A percentile compares a stretch with the other conserved stretches of the same genome.
Evolutionary conservation across 1,140 invertebrate species (phyloP).

Genomic region (Neotoxoptera formosana): DNA sequence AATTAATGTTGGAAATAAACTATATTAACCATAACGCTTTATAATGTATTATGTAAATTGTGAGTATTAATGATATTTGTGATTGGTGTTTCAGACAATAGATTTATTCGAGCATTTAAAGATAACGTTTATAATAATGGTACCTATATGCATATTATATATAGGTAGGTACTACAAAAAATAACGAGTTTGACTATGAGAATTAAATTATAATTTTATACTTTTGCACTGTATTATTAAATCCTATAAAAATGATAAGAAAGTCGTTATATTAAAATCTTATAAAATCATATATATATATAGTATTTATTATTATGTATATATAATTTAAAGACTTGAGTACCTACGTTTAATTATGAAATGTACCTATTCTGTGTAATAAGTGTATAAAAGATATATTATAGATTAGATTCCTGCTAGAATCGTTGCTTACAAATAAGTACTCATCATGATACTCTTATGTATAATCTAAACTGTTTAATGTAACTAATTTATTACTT

Average conservation of each 20-base stretch:
- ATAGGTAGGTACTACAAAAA: neutral
- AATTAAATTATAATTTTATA: slow-evolving; percentile 20
- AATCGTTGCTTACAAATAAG: neutral
- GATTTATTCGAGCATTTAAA: neutral
- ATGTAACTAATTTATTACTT: neutral
- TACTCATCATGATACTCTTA: too few species aligned
- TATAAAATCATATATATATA: neutral
- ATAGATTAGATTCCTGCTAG: neutral
- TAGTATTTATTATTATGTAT: too few species aligned
- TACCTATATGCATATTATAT: neutral
- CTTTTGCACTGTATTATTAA: neutral
- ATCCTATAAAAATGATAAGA: neutral
- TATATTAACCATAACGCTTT: neutral
- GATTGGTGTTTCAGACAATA: neutral
- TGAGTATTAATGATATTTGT: neutral
- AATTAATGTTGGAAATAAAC: neutral
- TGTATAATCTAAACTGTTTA: neutral
- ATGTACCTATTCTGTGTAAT: neutral
- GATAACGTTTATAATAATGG: neutral
- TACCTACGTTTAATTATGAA: neutral
- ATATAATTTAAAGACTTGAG: neutral
- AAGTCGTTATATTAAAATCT: neutral
- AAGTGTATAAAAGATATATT: neutral
- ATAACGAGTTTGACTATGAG: neutral
- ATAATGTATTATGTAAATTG: neutral